Evolutionary conservation across 2,113 vertebrate genomes (phyloP), one percentile per base, ranked within the genome.

Genomic region (Myiozetetes cayanensis): DNA sequence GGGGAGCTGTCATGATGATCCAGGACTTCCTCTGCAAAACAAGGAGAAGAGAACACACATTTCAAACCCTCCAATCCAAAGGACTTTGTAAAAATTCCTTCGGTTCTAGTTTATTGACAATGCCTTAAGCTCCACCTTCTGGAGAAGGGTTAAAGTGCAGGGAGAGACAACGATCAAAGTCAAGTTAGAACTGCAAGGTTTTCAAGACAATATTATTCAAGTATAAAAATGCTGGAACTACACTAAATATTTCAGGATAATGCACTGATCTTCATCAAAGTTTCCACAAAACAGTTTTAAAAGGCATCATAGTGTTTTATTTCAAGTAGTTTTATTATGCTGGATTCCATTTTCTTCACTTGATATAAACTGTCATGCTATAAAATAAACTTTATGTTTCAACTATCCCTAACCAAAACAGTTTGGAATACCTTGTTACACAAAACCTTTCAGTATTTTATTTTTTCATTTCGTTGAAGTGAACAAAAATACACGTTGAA

Each of bases 41-140:
- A 13, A 9, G 22, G 47, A 47, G 25, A 8, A 71, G 27, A 81
- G 6, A 84, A 71, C 21, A 72, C 19, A 27, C 5, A 23, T 68
- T 76, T 67, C 73, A 78, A 77, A 58, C 10, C 30, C 47, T 63
- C 18, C 2, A 80, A 47, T 33, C 9, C 75, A 28, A 67, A 66
- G 18, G 37, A n/a, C 1, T 56, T 43, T 0, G 1, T 39, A 47
- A 66, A 66, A 75, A 52, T 23, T 44, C 63, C 47, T 53, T 2
- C 43, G 25, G 6, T 20, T 65, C 25, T 31, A 50, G 30, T 27
- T 74, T 44, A 59, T 35, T 89, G 71, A 11, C 23, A 86, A 59
- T 72, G 12, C 91, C 21, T 90, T 84, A 90, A 78, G 95, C 96
- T 4, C 96, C 96, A 94, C 52, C 94, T 91, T 65, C 91, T 85